Percentiles rank a stretch among this genome's conserved stretches.
Conservation (phyloP, 2,113 vertebrate species). For the Nestor notabilis region DNA sequence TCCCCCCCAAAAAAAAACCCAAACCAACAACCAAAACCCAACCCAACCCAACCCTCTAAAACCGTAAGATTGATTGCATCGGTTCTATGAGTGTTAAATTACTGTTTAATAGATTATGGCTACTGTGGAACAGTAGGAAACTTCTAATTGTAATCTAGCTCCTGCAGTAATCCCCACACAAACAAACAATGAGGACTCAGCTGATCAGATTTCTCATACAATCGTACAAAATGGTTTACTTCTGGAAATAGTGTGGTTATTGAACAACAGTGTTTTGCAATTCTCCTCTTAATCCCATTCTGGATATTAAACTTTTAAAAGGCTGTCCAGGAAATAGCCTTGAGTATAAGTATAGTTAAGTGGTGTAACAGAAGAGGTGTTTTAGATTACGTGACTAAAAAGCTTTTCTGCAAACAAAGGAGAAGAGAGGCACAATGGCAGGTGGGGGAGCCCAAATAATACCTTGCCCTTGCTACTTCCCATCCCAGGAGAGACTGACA, state of each 20-base stretch:
- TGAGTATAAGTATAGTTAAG: neutral
- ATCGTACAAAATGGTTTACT: neutral
- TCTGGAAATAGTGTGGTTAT: neutral
- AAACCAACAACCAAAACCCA: neutral
- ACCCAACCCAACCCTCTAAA: neutral
- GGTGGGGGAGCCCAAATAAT: neutral
- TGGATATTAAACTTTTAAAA: neutral
- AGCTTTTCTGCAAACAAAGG: neutral
- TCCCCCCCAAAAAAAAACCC: too few relatives aligned
- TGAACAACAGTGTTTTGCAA: neutral
- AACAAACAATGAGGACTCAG: neutral
- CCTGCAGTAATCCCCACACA: neutral
- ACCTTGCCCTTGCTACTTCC: neutral
- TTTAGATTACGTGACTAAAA: neutral
- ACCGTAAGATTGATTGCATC: neutral
- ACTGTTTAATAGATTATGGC: neutral
- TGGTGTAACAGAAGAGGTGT: neutral
- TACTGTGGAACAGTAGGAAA: neutral
- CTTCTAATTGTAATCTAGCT: neutral
- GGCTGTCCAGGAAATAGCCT: neutral
- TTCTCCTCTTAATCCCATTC: neutral
- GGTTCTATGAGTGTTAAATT: neutral
- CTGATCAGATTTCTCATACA: neutral
- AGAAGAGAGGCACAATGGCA: too few relatives aligned
- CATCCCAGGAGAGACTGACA: neutral